Base-by-base conservation (phyloP, 2,888 invertebrate species). In the Thelaira solivaga region DNA sequence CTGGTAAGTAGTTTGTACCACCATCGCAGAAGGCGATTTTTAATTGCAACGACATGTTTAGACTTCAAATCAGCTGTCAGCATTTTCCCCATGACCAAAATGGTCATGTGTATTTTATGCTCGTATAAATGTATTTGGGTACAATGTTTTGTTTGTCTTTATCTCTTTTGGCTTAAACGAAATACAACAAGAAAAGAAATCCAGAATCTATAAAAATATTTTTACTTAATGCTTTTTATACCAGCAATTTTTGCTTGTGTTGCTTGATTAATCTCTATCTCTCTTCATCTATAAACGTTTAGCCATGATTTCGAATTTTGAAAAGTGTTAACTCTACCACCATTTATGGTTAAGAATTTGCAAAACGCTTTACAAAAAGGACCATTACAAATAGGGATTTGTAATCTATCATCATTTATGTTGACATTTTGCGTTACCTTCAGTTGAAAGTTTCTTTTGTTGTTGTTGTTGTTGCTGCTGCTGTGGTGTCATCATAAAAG, bases 1-100 rank as follows among this genome's bases (percentile, higher is more conserved):
- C n/a, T n/a, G n/a, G n/a, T 5, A 57, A 47, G 55, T 47, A 75
- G 51, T 72, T 69, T 61, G 78, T 74, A 65, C 74, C 59, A 61
- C 65, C 81, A 76, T 84, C 85, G 81, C 83, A 86, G 85, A 86
- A 86, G 86, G 86, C 86, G 85, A 84, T 85, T 86, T 85, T 86
- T 86, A 86, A 86, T 86, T 86, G 85, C 86, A 85, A 80, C 86
- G 84, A 86, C 85, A 86, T 86, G 85, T 80, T 76, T 82, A 80
- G 82, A 86, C 85, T 86, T 81, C 82, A 85, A 86, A 85, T 85
- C 82, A 85, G 83, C 82, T 82, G 81, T 72, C 80, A 26, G 61
- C 71, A 62, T 67, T 68, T 75, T 61, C 53, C 67, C 67, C 61
- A 53, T 61, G 45, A 68, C 67, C 61, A 61, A 45, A 61, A 61